Conservation (phyloP, 1,140 invertebrate species). For the Sweltsa coloradensis region DNA sequence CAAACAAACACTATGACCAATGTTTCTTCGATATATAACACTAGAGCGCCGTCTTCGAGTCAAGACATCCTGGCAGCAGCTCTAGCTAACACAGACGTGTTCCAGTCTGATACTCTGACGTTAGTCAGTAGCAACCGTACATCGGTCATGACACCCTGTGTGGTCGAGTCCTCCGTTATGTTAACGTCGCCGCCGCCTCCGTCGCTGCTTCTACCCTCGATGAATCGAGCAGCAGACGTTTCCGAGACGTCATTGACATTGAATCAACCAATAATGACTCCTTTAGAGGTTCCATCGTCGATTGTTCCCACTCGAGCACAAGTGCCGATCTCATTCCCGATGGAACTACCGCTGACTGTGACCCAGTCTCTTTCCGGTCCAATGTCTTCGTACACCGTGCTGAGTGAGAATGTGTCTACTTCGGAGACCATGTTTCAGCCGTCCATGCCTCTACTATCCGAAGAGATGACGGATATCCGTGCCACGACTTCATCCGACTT, state of each 20-base stretch:
- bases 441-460: slow-evolving; percentile 5
- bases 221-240: slow-evolving; percentile 35
- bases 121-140: slow-evolving; percentile 9
- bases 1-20: slow-evolving; percentile 7
- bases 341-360: slow-evolving; percentile 54
- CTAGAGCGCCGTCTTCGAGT: slow-evolving; percentile 29
- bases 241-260: slow-evolving; percentile 56
- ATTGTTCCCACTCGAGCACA: slow-evolving; percentile 22
- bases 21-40: not conserved
- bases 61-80: slow-evolving; percentile 64
- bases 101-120: slow-evolving; percentile 41
- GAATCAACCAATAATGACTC: slow-evolving; percentile 67
- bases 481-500: no score
- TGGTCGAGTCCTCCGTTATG: slow-evolving; percentile 18
- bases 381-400: no score
- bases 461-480: no score
- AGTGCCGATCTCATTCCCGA: slow-evolving; percentile 36
- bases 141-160: slow-evolving; percentile 11
- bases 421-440: not conserved
- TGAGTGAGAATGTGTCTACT: no score
- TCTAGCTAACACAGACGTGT: slow-evolving; percentile 58
- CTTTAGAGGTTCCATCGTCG: slow-evolving; percentile 47
- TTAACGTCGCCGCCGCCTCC: slow-evolving; percentile 26
- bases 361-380: no score
- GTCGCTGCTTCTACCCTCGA: slow-evolving; percentile 28